Conservation (phyloP, 2,113 vertebrate genomes). For the Oceanites oceanicus region DNA sequence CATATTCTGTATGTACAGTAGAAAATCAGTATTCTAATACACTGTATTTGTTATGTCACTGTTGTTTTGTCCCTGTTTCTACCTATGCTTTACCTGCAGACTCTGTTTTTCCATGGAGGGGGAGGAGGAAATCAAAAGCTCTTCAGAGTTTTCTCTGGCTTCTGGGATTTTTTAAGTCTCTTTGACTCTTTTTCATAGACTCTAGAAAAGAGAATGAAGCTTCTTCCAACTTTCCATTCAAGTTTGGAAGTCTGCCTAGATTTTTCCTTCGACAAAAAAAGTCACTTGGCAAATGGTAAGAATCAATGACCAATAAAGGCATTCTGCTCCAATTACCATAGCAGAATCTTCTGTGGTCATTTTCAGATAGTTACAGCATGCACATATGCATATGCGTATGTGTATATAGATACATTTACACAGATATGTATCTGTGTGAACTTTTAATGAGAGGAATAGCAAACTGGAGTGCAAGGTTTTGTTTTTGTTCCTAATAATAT, state of each 20-base stretch:
- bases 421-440: not conserved
- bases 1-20: accelerated
- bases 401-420: not conserved
- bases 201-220: not conserved
- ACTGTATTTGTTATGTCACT: not conserved
- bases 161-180: not conserved
- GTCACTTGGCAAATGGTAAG: not conserved
- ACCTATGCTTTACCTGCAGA: not conserved
- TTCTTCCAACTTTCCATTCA: not conserved
- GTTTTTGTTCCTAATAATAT: not conserved
- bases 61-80: not conserved
- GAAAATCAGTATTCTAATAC: not conserved
- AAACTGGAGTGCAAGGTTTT: not conserved
- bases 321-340: not conserved
- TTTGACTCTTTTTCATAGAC: not conserved
- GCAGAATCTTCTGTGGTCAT: not conserved
- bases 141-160: not conserved
- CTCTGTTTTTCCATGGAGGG: not conserved
- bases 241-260: not conserved
- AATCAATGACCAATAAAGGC: not conserved
- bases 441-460: not conserved
- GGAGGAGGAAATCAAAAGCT: not conserved
- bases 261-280: not conserved
- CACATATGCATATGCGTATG: not conserved
- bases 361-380: not conserved